A percentile compares a stretch with the other conserved stretches of the same genome.
These are phyloP conservation scores for Bubalus kerabau DNA, from an alignment of 2,113 vertebrate genomes.

Conservation along the genomic window DNA sequence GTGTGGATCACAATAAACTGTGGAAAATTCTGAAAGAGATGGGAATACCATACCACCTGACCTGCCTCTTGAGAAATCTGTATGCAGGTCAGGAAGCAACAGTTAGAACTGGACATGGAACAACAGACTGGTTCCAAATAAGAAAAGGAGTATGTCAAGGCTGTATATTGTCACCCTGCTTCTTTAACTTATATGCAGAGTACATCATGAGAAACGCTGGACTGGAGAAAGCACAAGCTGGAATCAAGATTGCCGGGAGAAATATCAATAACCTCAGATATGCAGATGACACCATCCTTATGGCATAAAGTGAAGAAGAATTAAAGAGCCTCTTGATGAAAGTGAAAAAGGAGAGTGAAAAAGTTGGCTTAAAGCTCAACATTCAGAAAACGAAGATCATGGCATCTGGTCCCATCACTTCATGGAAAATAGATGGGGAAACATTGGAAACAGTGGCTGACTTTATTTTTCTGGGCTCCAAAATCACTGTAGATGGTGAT, in stretches of 20 bases:
- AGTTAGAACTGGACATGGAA: not conserved
- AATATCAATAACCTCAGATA: not conserved
- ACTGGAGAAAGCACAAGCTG: not conserved
- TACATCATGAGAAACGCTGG: not conserved
- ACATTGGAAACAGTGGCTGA: not conserved
- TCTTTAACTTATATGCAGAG: not conserved
- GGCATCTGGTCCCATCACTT: not conserved
- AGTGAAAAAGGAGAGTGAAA: not conserved
- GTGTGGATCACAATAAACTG: not conserved
- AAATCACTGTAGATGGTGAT: not conserved
- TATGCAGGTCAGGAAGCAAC: not conserved
- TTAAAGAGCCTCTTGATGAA: not conserved
- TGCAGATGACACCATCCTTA: not conserved
- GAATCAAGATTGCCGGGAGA: not conserved
- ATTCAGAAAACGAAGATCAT: not conserved
- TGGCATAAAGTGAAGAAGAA: not conserved
- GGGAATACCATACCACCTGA: not conserved
- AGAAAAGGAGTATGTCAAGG: not conserved
- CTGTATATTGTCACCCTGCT: not conserved
- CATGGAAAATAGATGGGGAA: not conserved
- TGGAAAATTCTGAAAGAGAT: not conserved
- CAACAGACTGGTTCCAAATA: not conserved
- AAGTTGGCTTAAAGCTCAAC: not conserved
- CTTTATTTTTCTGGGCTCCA: not conserved
- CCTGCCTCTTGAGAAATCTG: not conserved